phyloP scores from a whole-genome alignment of 2,888 invertebrate species.

The Amphipoea oculea region DNA sequence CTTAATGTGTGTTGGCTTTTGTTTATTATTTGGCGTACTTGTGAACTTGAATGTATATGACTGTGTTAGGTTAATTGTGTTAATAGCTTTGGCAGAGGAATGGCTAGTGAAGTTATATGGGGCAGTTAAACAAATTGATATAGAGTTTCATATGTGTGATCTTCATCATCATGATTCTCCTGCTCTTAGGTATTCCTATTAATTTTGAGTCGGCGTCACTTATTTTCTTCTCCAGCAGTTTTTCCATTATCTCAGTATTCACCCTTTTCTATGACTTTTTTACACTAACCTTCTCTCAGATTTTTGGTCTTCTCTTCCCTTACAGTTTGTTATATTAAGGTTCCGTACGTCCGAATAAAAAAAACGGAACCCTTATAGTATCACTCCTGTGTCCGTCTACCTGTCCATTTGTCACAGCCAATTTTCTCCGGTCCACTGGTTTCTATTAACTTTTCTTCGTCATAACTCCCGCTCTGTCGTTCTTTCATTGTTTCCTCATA shows the following conservation, averaged over 20 bases:
- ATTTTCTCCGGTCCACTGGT: no score
- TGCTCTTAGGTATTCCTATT: neutral
- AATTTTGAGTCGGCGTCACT: neutral
- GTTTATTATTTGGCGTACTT: slow-evolving; percentile 7
- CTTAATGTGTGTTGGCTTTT: slow-evolving; percentile 16
- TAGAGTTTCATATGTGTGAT: no score
- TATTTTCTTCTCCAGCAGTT: neutral
- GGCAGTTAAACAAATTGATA: no score
- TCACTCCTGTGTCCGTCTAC: no score
- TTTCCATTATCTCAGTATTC: neutral
- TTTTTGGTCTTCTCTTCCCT: neutral
- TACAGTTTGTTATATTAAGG: neutral
- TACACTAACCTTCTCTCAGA: neutral
- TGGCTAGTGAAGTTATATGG: neutral
- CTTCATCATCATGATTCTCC: neutral
- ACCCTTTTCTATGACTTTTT: neutral
- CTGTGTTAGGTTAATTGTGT: neutral
- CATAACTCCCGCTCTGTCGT: neutral
- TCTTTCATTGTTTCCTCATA: neutral
- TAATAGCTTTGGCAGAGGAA: neutral
- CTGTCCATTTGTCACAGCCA: no score
- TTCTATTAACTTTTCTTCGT: neutral
- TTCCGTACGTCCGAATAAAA: no score
- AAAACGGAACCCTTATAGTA: no score
- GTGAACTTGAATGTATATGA: neutral